Evolutionary conservation across 2,888 invertebrate species (phyloP).

Genomic region (Melinaea marsaeus): DNA sequence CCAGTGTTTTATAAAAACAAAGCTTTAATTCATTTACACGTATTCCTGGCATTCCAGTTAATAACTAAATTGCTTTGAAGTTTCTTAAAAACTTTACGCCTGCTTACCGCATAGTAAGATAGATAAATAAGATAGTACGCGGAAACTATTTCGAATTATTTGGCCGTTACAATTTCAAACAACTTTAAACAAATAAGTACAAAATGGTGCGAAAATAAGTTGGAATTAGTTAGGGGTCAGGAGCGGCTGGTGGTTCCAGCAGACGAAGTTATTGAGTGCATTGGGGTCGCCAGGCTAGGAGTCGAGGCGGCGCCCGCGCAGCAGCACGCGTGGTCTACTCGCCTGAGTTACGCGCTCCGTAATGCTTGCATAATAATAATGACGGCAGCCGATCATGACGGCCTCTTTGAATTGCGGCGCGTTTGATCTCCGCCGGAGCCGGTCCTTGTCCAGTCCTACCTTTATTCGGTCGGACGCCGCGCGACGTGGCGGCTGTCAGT

Average conservation of each 20-base stretch:
- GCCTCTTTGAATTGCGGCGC: slow-evolving; percentile 74
- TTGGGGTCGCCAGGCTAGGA: slow-evolving; percentile 40
- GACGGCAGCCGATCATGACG: slow-evolving; percentile 78
- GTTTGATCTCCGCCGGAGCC: slow-evolving; percentile 76
- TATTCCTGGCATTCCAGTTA: too few relatives aligned
- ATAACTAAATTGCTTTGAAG: too few relatives aligned
- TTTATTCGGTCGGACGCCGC: slow-evolving; percentile 75
- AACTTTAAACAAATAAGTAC: slow-evolving; percentile 42
- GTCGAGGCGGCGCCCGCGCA: slow-evolving; percentile 65
- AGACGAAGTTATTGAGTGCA: slow-evolving; percentile 6
- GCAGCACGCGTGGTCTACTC: slow-evolving; percentile 72
- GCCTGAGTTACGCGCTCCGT: slow-evolving; percentile 77
- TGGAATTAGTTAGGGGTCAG: neutral
- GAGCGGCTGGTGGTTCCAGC: slow-evolving; percentile 6
- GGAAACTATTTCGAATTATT: slow-evolving; percentile 6
- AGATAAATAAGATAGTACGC: neutral
- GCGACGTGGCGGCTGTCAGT: slow-evolving; percentile 65
- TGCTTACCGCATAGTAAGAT: neutral
- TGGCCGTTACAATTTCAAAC: slow-evolving; percentile 32
- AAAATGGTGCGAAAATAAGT: slow-evolving; percentile 39
- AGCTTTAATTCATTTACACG: too few relatives aligned
- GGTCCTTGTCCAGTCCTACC: slow-evolving; percentile 73
- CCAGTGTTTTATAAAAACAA: too few relatives aligned
- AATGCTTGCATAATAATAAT: slow-evolving; percentile 79
- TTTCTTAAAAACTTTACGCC: neutral